phyloP scores from a whole-genome alignment of 2,113 vertebrate genomes.

The Zosterops lateralis region DNA sequence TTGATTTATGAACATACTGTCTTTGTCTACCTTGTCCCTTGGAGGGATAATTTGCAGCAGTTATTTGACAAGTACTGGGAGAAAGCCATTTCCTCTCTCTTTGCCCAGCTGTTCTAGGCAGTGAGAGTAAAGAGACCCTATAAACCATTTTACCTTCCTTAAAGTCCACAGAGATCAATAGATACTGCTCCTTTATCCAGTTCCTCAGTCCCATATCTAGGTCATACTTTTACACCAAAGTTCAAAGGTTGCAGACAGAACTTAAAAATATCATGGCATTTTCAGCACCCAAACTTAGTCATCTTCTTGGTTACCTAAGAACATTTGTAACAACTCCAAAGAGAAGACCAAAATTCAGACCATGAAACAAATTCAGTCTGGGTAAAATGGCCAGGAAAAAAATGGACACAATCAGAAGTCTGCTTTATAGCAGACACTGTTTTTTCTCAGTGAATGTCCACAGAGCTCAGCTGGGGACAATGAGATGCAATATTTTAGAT shows the following conservation, averaged over 20 bases:
- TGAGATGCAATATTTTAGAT: conserved; percentile 15
- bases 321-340: background rate
- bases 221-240: background rate
- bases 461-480: background rate
- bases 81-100: conserved; percentile 4
- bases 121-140: background rate
- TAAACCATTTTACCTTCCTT: background rate
- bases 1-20: background rate
- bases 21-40: background rate
- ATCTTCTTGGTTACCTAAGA: background rate
- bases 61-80: conserved; percentile 2
- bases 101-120: background rate
- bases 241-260: background rate
- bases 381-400: background rate
- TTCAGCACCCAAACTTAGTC: background rate
- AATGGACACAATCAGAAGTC: background rate
- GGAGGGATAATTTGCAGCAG: background rate
- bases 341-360: background rate
- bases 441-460: background rate
- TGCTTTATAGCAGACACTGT: background rate
- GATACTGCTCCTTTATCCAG: background rate
- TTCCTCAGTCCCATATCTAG: background rate
- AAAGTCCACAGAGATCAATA: background rate
- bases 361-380: background rate
- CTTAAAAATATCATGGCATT: background rate